phyloP scores from a whole-genome alignment of 2,113 vertebrate genomes.

The Aegotheles bennettii region DNA sequence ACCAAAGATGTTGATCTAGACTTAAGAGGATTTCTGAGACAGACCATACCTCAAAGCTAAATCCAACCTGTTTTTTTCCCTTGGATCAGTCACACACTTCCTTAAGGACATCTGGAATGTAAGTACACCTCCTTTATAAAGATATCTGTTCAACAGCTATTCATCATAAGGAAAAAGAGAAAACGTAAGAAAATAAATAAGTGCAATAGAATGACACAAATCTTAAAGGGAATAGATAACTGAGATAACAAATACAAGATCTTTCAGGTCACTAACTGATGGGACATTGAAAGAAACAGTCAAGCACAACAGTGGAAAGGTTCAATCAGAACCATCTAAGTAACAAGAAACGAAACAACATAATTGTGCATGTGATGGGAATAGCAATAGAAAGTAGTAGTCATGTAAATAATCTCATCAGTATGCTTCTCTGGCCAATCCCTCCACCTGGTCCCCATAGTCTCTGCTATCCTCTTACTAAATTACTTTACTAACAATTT shows the following conservation, averaged over 20 bases:
- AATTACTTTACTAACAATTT: background rate
- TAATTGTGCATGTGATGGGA: background rate
- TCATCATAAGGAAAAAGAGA: background rate
- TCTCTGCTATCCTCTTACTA: background rate
- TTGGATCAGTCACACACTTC: background rate
- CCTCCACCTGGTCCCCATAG: background rate
- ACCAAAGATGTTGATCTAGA: background rate
- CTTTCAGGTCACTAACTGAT: background rate
- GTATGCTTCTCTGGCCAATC: background rate
- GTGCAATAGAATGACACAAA: background rate
- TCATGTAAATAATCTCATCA: background rate
- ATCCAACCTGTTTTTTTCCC: background rate
- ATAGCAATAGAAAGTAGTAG: background rate
- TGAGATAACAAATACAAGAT: background rate
- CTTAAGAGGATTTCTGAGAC: background rate
- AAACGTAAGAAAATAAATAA: background rate
- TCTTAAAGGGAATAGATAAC: background rate
- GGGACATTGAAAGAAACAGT: background rate
- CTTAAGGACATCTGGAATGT: background rate
- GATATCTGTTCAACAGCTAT: background rate
- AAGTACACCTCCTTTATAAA: background rate
- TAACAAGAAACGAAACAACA: background rate
- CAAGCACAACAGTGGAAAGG: background rate
- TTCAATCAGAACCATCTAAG: background rate
- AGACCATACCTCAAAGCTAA: background rate